phyloP scores from a whole-genome alignment of 2,797 vertebrate species.

The Enteromius paludinosus region DNA sequence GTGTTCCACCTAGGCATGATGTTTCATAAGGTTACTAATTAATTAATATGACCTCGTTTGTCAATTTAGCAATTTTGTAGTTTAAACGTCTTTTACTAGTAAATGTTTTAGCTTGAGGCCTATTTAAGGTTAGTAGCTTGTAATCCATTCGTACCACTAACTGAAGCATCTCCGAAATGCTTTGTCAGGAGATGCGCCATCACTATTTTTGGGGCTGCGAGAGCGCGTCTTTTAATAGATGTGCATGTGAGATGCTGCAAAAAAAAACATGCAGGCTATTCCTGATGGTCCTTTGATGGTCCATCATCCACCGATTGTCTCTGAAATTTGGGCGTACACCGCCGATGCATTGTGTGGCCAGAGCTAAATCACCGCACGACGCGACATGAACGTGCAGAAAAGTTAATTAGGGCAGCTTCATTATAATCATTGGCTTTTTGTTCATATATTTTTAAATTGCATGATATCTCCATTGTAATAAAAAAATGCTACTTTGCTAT shows the following conservation, averaged over 20 bases:
- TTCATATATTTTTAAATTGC: background rate
- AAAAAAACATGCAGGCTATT: background rate
- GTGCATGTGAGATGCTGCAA: constrained; percentile 17
- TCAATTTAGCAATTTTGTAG: background rate
- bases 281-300: background rate
- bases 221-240: constrained; percentile 37
- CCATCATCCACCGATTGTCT: background rate
- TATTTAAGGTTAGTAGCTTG: background rate
- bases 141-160: background rate
- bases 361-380: background rate
- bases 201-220: background rate
- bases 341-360: constrained; percentile 4
- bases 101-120: background rate
- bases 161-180: constrained; percentile 27
- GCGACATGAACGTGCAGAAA: background rate
- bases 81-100: background rate
- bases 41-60: background rate
- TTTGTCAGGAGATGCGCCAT: constrained; percentile 43
- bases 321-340: constrained; percentile 8
- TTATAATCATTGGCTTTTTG: background rate
- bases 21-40: background rate
- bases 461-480: background rate
- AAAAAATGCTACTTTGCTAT: background rate
- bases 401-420: background rate
- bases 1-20: background rate